These are phyloP conservation scores for Myxocyprinus asiaticus DNA, from an alignment of 2,113 vertebrate genomes.

Conservation along the genomic window DNA sequence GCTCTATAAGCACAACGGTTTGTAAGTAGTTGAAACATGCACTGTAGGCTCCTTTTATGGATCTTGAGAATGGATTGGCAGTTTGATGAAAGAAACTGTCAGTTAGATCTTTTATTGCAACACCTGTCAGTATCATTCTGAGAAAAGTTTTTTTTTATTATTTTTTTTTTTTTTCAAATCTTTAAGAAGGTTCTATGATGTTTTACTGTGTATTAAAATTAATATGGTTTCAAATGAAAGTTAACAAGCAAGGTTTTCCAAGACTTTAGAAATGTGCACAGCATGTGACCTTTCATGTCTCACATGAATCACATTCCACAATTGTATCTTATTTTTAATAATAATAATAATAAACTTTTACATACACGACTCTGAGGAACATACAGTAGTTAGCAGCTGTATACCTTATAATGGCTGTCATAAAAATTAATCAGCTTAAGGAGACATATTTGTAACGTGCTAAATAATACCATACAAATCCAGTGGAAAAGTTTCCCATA, in stretches of 20 bases:
- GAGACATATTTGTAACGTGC: background rate
- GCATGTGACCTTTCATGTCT: constrained; percentile 41
- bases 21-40: constrained; percentile 26
- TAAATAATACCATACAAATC: background rate
- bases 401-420: background rate
- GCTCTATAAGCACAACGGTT: constrained; percentile 6
- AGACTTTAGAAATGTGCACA: constrained; percentile 37
- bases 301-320: constrained; percentile 21
- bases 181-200: constrained; percentile 25
- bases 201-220: constrained; percentile 34
- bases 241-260: constrained; percentile 29
- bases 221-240: constrained; percentile 32
- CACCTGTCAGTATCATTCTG: constrained; percentile 36
- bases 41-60: constrained; percentile 1
- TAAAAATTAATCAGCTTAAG: background rate
- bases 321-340: constrained; percentile 26
- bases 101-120: constrained; percentile 37
- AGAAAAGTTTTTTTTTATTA: constrained; percentile 9
- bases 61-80: constrained; percentile 8
- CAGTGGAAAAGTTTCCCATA: background rate
- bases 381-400: background rate
- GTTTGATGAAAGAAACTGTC: constrained; percentile 38
- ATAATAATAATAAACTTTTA: background rate
- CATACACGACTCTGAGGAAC: background rate
- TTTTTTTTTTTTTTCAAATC: constrained; percentile 12